Percentiles rank a stretch among this genome's conserved stretches.
These are phyloP conservation scores for Balaenoptera acutorostrata DNA, from an alignment of 2,113 vertebrate species.

Conservation along the genomic window DNA sequence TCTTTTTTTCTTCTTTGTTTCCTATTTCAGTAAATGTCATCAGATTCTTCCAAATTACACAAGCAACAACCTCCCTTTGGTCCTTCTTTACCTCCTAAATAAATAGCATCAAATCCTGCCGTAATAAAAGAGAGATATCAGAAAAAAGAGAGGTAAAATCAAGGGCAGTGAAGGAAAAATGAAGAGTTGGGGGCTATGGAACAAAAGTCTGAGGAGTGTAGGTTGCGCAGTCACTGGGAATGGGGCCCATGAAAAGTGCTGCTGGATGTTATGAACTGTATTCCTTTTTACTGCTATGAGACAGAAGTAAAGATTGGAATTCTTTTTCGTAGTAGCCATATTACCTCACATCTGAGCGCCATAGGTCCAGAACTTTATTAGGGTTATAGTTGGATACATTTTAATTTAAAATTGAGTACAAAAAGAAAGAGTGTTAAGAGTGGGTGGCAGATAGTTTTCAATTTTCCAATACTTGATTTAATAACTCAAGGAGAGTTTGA, in stretches of 20 bases:
- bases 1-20: not conserved
- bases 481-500: not conserved
- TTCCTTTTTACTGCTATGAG: not conserved
- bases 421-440: not conserved
- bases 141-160: not conserved
- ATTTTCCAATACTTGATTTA: not conserved
- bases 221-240: no score
- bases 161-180: not conserved
- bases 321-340: not conserved
- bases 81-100: not conserved
- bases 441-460: not conserved
- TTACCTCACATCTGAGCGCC: not conserved
- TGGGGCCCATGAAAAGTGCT: not conserved
- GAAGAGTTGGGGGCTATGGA: not conserved
- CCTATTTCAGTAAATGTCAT: not conserved
- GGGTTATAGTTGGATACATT: not conserved
- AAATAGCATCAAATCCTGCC: not conserved
- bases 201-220: not conserved
- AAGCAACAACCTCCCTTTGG: not conserved
- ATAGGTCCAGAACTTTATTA: not conserved
- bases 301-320: not conserved
- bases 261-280: not conserved
- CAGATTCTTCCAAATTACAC: not conserved
- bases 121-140: not conserved
- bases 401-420: not conserved